Base-by-base conservation (phyloP, 2,888 invertebrate genomes). In the Metallyticus violacea region DNA sequence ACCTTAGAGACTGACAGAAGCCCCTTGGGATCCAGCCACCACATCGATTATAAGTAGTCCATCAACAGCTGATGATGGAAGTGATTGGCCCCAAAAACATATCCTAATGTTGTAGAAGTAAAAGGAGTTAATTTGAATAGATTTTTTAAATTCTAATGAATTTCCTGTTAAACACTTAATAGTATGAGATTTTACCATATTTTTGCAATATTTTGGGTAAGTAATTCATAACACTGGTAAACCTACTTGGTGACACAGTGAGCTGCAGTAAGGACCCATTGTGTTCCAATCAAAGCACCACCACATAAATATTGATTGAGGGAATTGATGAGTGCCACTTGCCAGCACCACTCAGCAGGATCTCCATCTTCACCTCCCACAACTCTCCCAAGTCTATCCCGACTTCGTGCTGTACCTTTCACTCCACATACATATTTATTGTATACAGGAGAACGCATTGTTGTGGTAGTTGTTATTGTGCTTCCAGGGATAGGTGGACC, bases 261-360 rank as follows among this genome's bases (percentile, higher is more conserved):
- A 28, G 98, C 98, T 0, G 98, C 98, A 0, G 98, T 98, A 79
- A 98, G 93, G 86, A 97, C 97, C 98, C 98, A 98, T 91, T 98
- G 97, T 0, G 97, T 97, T 88, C 98, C 98, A 90, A 98, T 97
- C 22, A 98, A 94, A 2, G 98, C 98, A 26, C 97, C 98, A 6
- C 98, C 98, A 91, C 98, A 98, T 79, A 98, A 93, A 92, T 98
- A 98, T 92, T 98, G 98, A 93, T 98, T 98, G 87, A 97, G 93
- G 0, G 97, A 97, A 92, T 98, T 98, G 91, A 98, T 98, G 89
- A 98, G 93, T 1, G 98, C 98, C 89, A 97, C 97, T 92, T 97
- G 97, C 98, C 98, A 98, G 92, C 98, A 98, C 97, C 98, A 98
- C 93, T 98, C 98, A 81, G 97, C 97, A 87, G 97, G 96, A 89